These are phyloP conservation scores for Plebejus argus DNA, from an alignment of 2,888 invertebrate genomes.

Conservation along the genomic window DNA sequence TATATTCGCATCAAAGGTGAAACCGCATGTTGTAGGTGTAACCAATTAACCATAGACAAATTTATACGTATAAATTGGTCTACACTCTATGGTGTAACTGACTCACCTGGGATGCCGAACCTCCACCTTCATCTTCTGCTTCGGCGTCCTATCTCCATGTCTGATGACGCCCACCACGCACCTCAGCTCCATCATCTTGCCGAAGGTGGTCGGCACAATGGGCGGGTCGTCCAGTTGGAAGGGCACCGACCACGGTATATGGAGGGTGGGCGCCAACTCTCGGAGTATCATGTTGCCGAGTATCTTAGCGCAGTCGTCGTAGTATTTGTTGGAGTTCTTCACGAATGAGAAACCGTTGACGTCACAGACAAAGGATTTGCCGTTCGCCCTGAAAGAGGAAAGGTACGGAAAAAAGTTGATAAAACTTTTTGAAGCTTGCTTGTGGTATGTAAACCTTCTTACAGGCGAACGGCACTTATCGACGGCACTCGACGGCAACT, in stretches of 20 bases:
- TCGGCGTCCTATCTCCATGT: conserved; percentile 99
- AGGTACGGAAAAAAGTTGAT: not conserved
- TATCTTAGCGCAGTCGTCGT: conserved; percentile 99
- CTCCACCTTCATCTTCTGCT: conserved; percentile 99
- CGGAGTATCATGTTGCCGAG: conserved; percentile 98
- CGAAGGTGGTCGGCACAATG: conserved; percentile 98
- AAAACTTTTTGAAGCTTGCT: not conserved
- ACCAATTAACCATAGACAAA: no score
- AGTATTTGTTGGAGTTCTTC: conserved; percentile 99
- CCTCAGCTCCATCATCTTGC: conserved; percentile 95
- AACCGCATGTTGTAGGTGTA: no score
- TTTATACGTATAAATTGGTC: no score
- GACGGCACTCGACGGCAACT: no score
- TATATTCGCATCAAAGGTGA: no score
- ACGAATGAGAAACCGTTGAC: conserved; percentile 99
- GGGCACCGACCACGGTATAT: conserved; percentile 98
- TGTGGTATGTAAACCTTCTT: no score
- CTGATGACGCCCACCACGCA: conserved; percentile 98
- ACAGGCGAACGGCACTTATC: no score
- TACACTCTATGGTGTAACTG: no score
- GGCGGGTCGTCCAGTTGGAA: conserved; percentile 99
- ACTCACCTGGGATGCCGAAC: conserved; percentile 94
- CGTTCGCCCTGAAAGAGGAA: conserved; percentile 89
- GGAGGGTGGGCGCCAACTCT: conserved; percentile 95
- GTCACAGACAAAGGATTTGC: conserved; percentile 99